These are phyloP conservation scores for Agrotis ipsilon DNA, from an alignment of 2,888 invertebrate species.

Conservation along the genomic window DNA sequence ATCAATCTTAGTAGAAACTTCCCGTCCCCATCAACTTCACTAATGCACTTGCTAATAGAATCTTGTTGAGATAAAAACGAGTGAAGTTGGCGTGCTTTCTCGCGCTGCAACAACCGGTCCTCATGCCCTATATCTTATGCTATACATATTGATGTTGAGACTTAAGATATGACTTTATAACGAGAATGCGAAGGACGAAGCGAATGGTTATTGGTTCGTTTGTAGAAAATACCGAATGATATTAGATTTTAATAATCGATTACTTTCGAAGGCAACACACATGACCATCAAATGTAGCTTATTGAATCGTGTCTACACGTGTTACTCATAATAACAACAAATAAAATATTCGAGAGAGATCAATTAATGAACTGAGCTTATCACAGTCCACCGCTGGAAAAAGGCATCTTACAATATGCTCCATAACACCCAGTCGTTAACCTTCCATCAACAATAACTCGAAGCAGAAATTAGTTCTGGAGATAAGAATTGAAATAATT, in stretches of 20 bases:
- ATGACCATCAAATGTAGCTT: background rate
- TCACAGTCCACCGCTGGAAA: background rate
- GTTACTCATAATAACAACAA: background rate
- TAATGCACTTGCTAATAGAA: conserved; percentile 35
- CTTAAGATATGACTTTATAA: conserved; percentile 34
- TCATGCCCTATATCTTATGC: conserved; percentile 47
- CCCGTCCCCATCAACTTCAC: background rate
- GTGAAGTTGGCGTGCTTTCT: conserved; percentile 53
- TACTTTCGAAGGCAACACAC: background rate
- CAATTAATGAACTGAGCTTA: background rate
- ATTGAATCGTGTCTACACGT: background rate
- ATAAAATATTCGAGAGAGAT: background rate
- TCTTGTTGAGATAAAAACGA: conserved; percentile 40
- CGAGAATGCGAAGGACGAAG: conserved; percentile 25
- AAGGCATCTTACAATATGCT: too few relatives aligned
- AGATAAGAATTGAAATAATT: background rate
- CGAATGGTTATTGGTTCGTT: background rate
- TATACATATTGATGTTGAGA: conserved; percentile 15
- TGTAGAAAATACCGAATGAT: background rate
- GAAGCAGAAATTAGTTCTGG: background rate
- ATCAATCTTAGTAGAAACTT: conserved; percentile 45
- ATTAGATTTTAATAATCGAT: background rate
- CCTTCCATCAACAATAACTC: too few relatives aligned
- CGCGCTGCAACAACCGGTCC: conserved; percentile 50
- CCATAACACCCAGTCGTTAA: too few relatives aligned